Evolutionary conservation across 2,888 invertebrate species (phyloP).

Genomic region (Elysia crispata): DNA sequence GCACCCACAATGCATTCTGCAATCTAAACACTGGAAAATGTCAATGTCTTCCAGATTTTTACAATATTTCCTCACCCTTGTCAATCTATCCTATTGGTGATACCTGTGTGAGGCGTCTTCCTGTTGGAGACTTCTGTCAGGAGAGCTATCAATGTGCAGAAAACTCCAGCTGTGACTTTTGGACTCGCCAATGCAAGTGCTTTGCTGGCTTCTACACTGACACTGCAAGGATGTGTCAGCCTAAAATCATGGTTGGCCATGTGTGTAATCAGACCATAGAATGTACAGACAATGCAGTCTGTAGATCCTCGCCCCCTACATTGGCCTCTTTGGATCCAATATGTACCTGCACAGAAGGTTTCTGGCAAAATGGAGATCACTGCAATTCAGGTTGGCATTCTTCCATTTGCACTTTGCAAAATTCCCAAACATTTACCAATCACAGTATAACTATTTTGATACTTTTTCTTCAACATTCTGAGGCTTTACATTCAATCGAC

Average conservation of each 20-base stretch:
- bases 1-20: constrained; percentile 48
- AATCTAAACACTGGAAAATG: constrained; percentile 39
- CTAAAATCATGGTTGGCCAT: constrained; percentile 9
- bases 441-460: too few species aligned
- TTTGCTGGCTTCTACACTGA: constrained; percentile 42
- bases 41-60: constrained; percentile 45
- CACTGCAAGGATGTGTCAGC: constrained; percentile 37
- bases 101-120: constrained; percentile 25
- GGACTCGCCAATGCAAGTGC: constrained; percentile 43
- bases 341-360: constrained; percentile 16
- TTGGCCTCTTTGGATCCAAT: constrained; percentile 3
- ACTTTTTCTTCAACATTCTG: too few species aligned
- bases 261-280: constrained; percentile 41
- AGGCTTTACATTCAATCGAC: too few species aligned
- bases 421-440: too few species aligned
- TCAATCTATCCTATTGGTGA: not conserved
- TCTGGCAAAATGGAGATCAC: constrained; percentile 12
- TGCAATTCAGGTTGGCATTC: constrained; percentile 32
- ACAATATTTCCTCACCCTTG: constrained; percentile 33
- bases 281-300: constrained; percentile 48
- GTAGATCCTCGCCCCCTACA: constrained; percentile 15
- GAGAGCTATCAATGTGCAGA: constrained; percentile 47
- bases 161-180: constrained; percentile 37
- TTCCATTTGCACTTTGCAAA: too few species aligned
- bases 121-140: constrained; percentile 31